A percentile compares a stretch with the other conserved stretches of the same genome.
Evolutionary conservation across 2,113 vertebrate genomes (phyloP).

Genomic region (Petroica traversi): DNA sequence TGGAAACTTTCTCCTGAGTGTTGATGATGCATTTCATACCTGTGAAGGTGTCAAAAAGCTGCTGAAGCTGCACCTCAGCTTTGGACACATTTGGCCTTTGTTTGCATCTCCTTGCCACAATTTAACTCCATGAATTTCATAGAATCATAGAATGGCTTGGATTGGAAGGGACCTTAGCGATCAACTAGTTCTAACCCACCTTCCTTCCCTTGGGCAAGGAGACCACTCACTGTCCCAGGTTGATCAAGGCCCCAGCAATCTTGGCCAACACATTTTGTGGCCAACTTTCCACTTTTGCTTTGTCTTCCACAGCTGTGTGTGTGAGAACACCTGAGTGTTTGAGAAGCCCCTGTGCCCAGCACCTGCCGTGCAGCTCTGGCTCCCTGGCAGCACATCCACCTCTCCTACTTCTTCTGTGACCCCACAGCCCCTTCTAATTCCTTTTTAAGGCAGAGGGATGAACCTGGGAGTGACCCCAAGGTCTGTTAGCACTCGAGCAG

Average conservation of each 20-base stretch:
- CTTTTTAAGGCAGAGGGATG: neutral
- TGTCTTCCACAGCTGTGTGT: neutral
- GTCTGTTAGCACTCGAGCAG: neutral
- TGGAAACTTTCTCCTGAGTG: neutral
- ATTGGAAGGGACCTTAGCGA: neutral
- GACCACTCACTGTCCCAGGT: neutral
- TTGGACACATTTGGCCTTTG: fast-evolving
- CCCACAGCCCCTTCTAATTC: neutral
- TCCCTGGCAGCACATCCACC: fast-evolving
- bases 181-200: fast-evolving
- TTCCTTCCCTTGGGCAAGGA: too few relatives aligned
- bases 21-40: fast-evolving
- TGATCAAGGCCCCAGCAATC: neutral
- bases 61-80: neutral
- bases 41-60: neutral
- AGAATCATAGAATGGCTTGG: neutral
- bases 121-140: neutral
- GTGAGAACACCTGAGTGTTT: fast-evolving
- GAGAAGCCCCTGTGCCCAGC: neutral
- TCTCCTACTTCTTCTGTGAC: fast-evolving
- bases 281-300: neutral
- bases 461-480: neutral
- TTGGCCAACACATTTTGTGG: neutral
- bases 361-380: fast-evolving
- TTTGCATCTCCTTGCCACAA: neutral